Evolutionary conservation across 2,888 invertebrate genomes (phyloP).

Genomic region (Phymatocera aterrima): DNA sequence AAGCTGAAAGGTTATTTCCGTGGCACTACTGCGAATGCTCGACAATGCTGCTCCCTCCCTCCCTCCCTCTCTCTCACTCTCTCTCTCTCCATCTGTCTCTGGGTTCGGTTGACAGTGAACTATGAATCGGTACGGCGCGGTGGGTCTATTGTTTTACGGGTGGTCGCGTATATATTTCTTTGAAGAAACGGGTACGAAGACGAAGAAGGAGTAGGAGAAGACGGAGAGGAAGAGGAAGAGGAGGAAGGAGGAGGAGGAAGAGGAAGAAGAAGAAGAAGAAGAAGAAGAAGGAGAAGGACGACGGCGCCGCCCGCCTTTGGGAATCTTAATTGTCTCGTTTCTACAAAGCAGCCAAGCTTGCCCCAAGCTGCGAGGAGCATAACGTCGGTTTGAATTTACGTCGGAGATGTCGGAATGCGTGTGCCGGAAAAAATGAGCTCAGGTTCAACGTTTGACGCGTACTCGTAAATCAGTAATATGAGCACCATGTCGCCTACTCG

Average conservation of each 20-base stretch:
- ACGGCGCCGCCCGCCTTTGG: background rate
- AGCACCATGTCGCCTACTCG: conserved; percentile 41
- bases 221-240: no score
- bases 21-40: background rate
- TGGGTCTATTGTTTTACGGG: conserved; percentile 31
- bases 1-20: background rate
- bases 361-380: background rate
- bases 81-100: no score
- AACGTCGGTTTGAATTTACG: conserved; percentile 28
- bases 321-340: conserved; percentile 42
- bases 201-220: no score
- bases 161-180: background rate
- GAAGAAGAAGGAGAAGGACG: background rate
- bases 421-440: conserved; percentile 36
- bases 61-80: no score
- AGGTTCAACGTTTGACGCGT: conserved; percentile 40
- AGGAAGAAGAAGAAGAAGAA: background rate
- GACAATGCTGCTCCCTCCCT: background rate
- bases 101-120: conserved; percentile 16
- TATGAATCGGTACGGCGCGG: background rate
- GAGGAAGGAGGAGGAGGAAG: background rate
- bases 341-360: background rate
- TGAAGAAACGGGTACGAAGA: background rate
- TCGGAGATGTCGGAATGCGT: conserved; percentile 29
- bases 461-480: conserved; percentile 44